Evolutionary conservation across 2,113 vertebrate species (phyloP), one percentile per base, ranked within the genome.

Genomic region (Danio rerio): DNA sequence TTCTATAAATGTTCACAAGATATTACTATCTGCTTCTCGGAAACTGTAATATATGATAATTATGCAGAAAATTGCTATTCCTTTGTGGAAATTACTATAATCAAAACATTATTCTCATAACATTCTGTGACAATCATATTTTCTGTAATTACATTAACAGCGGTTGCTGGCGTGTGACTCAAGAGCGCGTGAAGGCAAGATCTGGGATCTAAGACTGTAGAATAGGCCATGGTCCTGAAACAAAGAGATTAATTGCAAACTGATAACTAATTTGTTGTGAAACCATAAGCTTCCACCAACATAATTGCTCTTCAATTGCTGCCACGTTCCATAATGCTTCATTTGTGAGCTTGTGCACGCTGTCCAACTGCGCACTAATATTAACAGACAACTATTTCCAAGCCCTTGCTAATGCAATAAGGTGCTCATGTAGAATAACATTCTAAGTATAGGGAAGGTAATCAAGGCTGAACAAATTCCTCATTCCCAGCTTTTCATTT

Each of bases 231-330:
- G 16, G 81, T 61, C 55, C 2, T 20, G 18, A 71, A 71, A 83
- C 74, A 78, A 83, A 78, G 74, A 83, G 31, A 50, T 83, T 71
- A 59, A 76, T 78, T 50, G 45, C 55, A 66, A 82, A 62, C 20
- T 62, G 56, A 81, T 81, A 81, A 58, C 73, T 83, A 61, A 83
- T 73, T 50, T 77, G 73, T 69, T 77, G 81, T 83, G 66, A 83
- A 78, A 83, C 53, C 74, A 78, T 77, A 71, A 62, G 81, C 47
- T 83, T 52, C 63, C 21, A 65, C 56, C 16, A 45, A 78, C 5
- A 15, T 78, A 78, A 70, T 83, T 76, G 53, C 81, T 77, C 63
- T 55, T 83, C 74, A 71, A 61, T 78, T 61, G 63, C 53, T 77
- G 81, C 81, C 73, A 77, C 73, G 12, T 77, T 78, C 66, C 20